Evolutionary conservation across 2,113 vertebrate species (phyloP), one percentile per base, ranked within the genome.

Genomic region (Tetrax tetrax): DNA sequence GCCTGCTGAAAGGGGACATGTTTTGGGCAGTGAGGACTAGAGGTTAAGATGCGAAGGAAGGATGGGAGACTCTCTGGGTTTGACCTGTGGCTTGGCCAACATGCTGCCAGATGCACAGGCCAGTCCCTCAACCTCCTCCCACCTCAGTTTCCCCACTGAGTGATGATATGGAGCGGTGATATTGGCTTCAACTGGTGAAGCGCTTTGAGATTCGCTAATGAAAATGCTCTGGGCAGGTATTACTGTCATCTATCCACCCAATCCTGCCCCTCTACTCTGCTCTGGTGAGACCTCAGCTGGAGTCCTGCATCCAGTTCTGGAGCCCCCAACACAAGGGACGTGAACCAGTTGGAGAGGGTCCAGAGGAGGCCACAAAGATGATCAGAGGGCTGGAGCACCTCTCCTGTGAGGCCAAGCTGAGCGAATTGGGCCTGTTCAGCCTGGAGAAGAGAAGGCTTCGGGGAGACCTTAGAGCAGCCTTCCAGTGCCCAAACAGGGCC

Each of bases 101-200:
- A n/a, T 0, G 0, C 29, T 59, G 53, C 68, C 66, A 61, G 59
- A 27, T 20, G 24, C 38, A 65, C 31, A 68, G 57, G 28, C 24
- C 45, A 38, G 54, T 24, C 29, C 54, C 50, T 74, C 68, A 41
- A 6, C 38, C 24, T 78, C 31, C 21, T 59, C 19, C 18, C 43
- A 68, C n/a, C 31, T 41, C 68, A 11, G 31, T 41, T 57, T 68
- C 43, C 51, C 24, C 38, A 64, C 45, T n/a, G n/a, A n/a, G n/a
- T n/a, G n/a, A n/a, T n/a, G n/a, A n/a, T n/a, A 68, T 4, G 17
- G 29, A 89, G 33, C 29, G 50, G 74, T 19, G 9, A 18, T 37
- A 16, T 2, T 6, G 6, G 6, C 35, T 43, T 80, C 24, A 29
- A 16, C 9, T 59, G 24, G 60, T 11, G n/a, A 71, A 80, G 37